Percentiles rank a stretch among this genome's conserved stretches.
Evolutionary conservation across 2,113 vertebrate species (phyloP).

Genomic region (Excalfactoria chinensis): DNA sequence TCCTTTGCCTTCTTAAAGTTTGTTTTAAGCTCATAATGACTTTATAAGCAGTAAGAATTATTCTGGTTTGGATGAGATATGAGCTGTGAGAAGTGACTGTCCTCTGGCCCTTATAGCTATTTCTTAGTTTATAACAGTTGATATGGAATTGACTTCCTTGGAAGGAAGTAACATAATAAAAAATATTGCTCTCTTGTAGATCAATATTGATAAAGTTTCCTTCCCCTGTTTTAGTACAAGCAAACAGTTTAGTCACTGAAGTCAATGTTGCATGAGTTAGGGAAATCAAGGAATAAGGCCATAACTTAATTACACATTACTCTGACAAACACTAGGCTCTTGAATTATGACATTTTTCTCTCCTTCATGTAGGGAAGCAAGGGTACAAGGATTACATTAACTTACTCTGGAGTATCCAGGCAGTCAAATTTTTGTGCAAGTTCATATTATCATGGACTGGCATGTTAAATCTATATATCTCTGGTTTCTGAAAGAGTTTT

Average conservation of each 20-base stretch:
- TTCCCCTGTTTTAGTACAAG: not conserved
- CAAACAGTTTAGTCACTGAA: not conserved
- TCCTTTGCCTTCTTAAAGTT: not conserved
- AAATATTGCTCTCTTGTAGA: not conserved
- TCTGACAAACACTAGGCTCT: not conserved
- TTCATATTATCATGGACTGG: not conserved
- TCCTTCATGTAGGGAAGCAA: not conserved
- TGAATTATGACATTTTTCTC: not conserved
- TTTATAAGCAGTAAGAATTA: not conserved
- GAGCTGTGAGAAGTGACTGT: not conserved
- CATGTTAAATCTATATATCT: not conserved
- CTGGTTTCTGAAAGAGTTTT: not conserved
- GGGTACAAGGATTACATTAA: not conserved
- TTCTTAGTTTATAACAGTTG: not conserved
- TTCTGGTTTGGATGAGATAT: not conserved
- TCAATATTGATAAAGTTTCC: not conserved
- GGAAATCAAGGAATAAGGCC: not conserved
- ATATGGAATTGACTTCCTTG: not conserved
- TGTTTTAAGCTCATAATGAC: not conserved
- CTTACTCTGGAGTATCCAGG: not conserved
- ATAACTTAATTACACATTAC: not conserved
- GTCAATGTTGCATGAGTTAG: not conserved
- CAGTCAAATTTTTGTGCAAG: not conserved
- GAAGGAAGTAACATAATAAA: not conserved
- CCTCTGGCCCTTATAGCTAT: not conserved